Conservation (phyloP, 2,888 invertebrate genomes). For the Altica lythri region DNA sequence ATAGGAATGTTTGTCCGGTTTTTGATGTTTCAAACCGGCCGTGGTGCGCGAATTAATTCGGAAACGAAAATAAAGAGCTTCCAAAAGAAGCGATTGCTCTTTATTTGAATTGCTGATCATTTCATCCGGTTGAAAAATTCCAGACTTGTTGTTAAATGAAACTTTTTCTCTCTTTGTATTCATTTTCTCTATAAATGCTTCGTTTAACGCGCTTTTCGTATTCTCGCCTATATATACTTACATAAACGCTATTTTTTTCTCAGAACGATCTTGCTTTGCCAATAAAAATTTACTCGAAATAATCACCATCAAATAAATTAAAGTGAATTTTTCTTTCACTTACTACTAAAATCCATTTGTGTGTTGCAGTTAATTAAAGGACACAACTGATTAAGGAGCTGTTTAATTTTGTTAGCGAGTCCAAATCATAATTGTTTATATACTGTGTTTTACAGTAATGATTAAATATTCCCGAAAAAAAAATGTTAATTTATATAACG, state of each 20-base stretch:
- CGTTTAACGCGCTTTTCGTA: conserved; percentile 15
- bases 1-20: conserved; percentile 17
- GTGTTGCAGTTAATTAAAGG: too few relatives aligned
- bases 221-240: too few relatives aligned
- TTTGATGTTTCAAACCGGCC: conserved; percentile 9
- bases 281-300: too few relatives aligned
- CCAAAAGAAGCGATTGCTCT: conserved; percentile 51
- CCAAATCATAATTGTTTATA: too few relatives aligned
- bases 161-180: conserved; percentile 46
- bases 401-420: too few relatives aligned
- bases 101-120: conserved; percentile 58
- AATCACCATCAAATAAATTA: too few relatives aligned
- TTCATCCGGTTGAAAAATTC: conserved; percentile 57
- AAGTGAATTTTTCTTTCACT: too few relatives aligned
- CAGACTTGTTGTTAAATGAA: conserved; percentile 50
- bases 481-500: too few relatives aligned
- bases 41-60: conserved; percentile 14
- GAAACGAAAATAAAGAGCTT: conserved; percentile 12
- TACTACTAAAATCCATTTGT: too few relatives aligned
- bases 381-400: too few relatives aligned
- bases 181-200: conserved; percentile 14
- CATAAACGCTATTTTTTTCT: background rate
- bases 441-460: too few relatives aligned
- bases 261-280: background rate
- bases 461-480: too few relatives aligned